Evolutionary conservation across 2,888 invertebrate genomes (phyloP), one percentile per base, ranked within the genome.

Genomic region (Icerya purchasi): DNA sequence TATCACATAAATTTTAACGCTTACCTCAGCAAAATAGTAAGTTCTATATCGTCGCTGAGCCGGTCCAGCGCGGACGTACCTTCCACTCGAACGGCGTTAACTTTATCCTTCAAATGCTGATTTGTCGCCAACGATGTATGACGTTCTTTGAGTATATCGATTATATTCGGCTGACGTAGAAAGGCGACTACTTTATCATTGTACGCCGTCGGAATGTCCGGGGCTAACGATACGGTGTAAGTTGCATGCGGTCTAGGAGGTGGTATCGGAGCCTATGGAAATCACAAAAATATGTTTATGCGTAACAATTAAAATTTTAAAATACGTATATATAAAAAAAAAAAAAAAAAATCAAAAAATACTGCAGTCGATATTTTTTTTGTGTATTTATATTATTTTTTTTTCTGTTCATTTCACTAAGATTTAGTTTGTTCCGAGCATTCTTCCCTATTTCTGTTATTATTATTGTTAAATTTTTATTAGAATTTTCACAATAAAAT

Each of bases 101-200:
- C 61, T 73, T 91, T 92, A 68, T 92, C 92, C 25, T 86, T 77
- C 56, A 93, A 74, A 2, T 83, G 78, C 61, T 81, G 78, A 65
- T 83, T 83, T 60, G 82, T 80, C 1, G 77, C 77, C 10, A 86
- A 78, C 1, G 81, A 78, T 10, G 85, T 78, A 71, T 88, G 86
- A 14, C 89, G 77, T 70, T 89, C 90, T 58, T 83, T 82, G 63
- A 94, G 74, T 65, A 93, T 88, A 68, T 92, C 92, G 73, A 90
- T 81, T 68, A 94, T 90, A 72, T 92, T 92, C 10, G 92, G 86
- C 70, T 94, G 94, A 0, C 93, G 80, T 36, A 94, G 78, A 74
- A 94, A 94, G n/a, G 91, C 89, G 58, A 94, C 90, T 65, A 94
- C 93, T 78, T 88, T 89, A 69, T 94, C 94, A 70, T 93, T 93